Conservation (phyloP, 92 coral and sea anemone genomes). For the Micromussa lordhowensis region DNA sequence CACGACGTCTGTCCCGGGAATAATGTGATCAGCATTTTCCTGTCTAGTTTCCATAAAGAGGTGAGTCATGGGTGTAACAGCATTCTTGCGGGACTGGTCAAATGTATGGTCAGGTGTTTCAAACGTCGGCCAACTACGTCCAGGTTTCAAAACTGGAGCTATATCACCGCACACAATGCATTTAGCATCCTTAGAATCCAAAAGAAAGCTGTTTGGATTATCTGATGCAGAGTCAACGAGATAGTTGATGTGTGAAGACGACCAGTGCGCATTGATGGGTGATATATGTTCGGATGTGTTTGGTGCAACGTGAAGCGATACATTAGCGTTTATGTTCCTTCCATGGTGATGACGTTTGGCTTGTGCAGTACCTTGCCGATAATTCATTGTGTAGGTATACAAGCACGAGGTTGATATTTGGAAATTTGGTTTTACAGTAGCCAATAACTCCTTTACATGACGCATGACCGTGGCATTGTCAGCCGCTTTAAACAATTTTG, state of each 20-base stretch:
- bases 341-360: slow-evolving; percentile 65
- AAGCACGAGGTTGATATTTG: slow-evolving; percentile 48
- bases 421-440: slow-evolving; percentile 50
- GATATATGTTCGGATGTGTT: slow-evolving; percentile 45
- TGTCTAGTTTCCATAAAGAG: slow-evolving; percentile 50
- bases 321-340: slow-evolving; percentile 49
- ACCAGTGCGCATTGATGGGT: slow-evolving; percentile 38
- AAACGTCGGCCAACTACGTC: slow-evolving; percentile 58
- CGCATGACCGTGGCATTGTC: slow-evolving; percentile 63
- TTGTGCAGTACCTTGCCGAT: slow-evolving; percentile 49
- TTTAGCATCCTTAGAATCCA: slow-evolving; percentile 65
- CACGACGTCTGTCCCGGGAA: slow-evolving; percentile 28
- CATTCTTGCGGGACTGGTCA: slow-evolving; percentile 58
- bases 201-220: slow-evolving; percentile 23
- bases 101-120: slow-evolving; percentile 67
- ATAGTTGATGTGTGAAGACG: slow-evolving; percentile 47
- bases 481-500: no score
- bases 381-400: slow-evolving; percentile 66
- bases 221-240: slow-evolving; percentile 45
- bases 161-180: slow-evolving; percentile 65
- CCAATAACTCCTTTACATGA: slow-evolving; percentile 59
- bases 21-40: slow-evolving; percentile 26
- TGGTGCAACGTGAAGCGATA: slow-evolving; percentile 56
- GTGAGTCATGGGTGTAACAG: slow-evolving; percentile 62
- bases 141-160: slow-evolving; percentile 62